These are phyloP conservation scores for Bolinopsis microptera DNA, from an alignment of 37 sponge, comb jelly and placozoan genomes.

Conservation along the genomic window DNA sequence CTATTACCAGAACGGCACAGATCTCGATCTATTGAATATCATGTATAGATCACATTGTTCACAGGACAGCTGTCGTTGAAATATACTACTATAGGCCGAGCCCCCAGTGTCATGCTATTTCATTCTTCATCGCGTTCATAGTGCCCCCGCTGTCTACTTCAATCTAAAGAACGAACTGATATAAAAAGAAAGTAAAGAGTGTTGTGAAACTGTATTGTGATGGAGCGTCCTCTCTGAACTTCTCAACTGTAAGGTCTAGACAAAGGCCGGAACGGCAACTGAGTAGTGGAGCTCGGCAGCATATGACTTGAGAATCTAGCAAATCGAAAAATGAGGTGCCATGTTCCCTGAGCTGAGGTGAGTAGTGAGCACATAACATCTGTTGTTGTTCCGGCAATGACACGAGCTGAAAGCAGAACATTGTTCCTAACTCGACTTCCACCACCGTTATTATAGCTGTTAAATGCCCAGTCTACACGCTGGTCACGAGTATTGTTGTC, in stretches of 20 bases:
- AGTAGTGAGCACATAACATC: neutral
- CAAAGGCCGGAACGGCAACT: neutral
- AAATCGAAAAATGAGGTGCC: neutral
- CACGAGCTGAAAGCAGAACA: neutral
- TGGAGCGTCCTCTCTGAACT: neutral
- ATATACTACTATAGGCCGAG: neutral
- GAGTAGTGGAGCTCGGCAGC: neutral
- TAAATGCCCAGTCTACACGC: neutral
- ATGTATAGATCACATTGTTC: neutral
- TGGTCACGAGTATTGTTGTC: neutral
- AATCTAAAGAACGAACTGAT: neutral
- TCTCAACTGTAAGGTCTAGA: neutral
- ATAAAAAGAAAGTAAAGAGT: neutral
- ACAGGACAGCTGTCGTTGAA: neutral
- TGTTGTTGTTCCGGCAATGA: neutral
- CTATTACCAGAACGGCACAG: neutral
- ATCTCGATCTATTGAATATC: neutral
- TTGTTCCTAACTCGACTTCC: neutral
- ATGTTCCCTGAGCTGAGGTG: neutral
- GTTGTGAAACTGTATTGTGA: neutral
- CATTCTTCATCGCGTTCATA: too few relatives aligned
- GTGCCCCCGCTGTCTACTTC: too few relatives aligned
- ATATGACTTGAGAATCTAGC: too few relatives aligned
- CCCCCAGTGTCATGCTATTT: too few relatives aligned
- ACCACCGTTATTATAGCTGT: neutral